Conservation (phyloP, 2,888 invertebrate genomes). For the Calliopum simillimum region DNA sequence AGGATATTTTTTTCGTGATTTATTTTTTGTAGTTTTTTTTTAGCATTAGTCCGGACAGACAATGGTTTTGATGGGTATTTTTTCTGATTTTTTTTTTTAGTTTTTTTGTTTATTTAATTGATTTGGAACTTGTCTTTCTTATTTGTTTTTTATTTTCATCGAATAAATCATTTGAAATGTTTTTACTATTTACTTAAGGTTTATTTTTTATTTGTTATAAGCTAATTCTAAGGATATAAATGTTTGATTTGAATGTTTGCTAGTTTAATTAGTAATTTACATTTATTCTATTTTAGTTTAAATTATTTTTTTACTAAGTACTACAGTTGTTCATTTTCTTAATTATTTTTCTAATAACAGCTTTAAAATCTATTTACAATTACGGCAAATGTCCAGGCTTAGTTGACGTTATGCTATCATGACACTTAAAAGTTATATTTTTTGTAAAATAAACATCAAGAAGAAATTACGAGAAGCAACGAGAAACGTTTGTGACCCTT, state of each 20-base stretch:
- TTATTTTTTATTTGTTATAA: background rate
- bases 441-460: too few relatives aligned
- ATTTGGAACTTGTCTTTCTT: slow-evolving; percentile 27
- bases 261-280: background rate
- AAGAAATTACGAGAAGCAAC: too few relatives aligned
- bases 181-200: background rate
- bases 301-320: too few relatives aligned
- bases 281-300: background rate
- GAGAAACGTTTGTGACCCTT: too few relatives aligned
- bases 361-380: too few relatives aligned
- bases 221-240: slow-evolving; percentile 1
- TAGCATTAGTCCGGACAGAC: background rate
- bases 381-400: too few relatives aligned
- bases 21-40: slow-evolving; percentile 8
- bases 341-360: too few relatives aligned
- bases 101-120: background rate
- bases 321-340: too few relatives aligned
- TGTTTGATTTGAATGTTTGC: background rate
- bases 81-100: background rate
- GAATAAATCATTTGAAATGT: background rate
- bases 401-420: too few relatives aligned
- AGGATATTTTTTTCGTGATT: background rate
- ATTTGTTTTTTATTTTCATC: background rate
- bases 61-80: background rate
- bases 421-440: too few relatives aligned